Base-by-base conservation (phyloP, 2,888 invertebrate genomes). In the Aphrophora alni region DNA sequence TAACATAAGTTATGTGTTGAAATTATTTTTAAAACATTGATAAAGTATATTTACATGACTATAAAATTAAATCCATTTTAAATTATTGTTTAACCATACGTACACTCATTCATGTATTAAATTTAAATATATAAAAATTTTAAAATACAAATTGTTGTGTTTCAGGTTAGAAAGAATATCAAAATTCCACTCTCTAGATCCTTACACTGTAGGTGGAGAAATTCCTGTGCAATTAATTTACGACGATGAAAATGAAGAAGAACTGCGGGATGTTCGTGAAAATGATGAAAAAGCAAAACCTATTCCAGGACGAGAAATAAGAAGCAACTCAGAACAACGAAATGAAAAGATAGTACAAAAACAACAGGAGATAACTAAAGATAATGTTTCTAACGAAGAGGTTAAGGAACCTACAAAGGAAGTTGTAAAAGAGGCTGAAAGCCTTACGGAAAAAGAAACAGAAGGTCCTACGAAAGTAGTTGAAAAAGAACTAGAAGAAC, bases 191-290 rank as follows among this genome's bases (percentile, higher is more conserved):
- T 3, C n/a, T 59, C n/a, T 5, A 7, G 21, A n/a, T 59, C 59
- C n/a, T 2, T 59, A 59, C 59, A 59, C 59, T n/a, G 4, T 21
- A 3, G 78, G 78, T 12, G 78, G 78, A 1, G 69, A 74, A n/a
- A 74, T 79, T 3, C 78, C 78, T 33, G 78, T 79, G 25, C 74
- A 73, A 1, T 69, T 79, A 7, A 21, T 79, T 38, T 79, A 79
- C 25, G 78, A 68, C 38, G 12, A 75, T 5, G 26, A 51, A 0
- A 28, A 14, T 10, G 74, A 74, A 7, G 38, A 44, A 8, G 73
- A n/a, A 12, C 14, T 26, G 17, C 59, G 17, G 14, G 25, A 74
- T 24, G 59, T 74, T 5, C 28, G 68, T 14, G 25, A 74, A 0
- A 68, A 73, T 14, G 73, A 59, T 51, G 28, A 44, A 14, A 59